Evolutionary conservation across 2,888 invertebrate genomes (phyloP), one percentile per base, ranked within the genome.

Genomic region (Troglohyphantes excavatus): DNA sequence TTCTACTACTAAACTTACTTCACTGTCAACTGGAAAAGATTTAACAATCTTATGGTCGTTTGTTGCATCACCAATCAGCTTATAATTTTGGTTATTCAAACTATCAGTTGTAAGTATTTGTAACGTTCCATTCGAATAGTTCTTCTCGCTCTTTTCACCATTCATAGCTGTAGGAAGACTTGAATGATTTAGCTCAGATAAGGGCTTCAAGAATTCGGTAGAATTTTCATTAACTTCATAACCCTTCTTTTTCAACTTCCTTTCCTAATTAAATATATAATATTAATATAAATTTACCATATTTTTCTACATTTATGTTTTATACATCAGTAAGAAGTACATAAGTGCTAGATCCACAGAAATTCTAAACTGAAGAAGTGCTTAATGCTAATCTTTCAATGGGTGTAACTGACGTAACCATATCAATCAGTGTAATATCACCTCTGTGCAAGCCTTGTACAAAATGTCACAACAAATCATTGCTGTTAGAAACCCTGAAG

Each of bases 171-270:
- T 17, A 1, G 68, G 7, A 11, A 67, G 29, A 27, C 33, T 46
- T 13, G 76, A 70, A 68, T 59, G 68, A 23, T 89, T 75, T 21
- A n/a, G 7, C 17, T 89, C 82, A 11, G 83, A 39, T n/a, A 33
- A 19, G 53, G 89, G 33, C 27, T 84, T 84, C 23, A 90, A 19
- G 78, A 78, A 84, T 73, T 90, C 84, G 21, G 65, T 72, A n/a
- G 89, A 90, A 53, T 78, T 90, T 70, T 90, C 89, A 23, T 75
- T 63, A n/a, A 59, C 21, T 26, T 63, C 65, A 72, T 78, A 90
- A 3, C 65, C 78, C 21, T 70, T 46, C 39, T 65, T 83, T 59
- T 67, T 83, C 17, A 76, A 27, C 65, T 84, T 90, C n/a, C 72
- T 84, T 46, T 70, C 59, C 89, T 90, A 9, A 2, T 70, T 63